Evolutionary conservation across 2,888 invertebrate species (phyloP), one percentile per base, ranked within the genome.

Genomic region (Portevinia maculata): DNA sequence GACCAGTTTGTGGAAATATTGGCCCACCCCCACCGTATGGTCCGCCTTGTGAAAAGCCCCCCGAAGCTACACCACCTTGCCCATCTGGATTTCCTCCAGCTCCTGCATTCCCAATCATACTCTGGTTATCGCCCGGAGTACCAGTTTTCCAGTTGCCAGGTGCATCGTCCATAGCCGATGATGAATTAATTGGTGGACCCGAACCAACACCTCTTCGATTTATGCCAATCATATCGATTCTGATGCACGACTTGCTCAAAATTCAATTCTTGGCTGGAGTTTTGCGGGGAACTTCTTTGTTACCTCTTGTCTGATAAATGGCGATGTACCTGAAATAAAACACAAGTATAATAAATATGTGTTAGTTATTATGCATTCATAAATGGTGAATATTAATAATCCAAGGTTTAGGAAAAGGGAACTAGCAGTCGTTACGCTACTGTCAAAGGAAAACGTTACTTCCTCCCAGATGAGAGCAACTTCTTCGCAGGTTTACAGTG

Each of bases 61-160:
- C 92, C 88, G 92, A 92, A 88, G 94, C 94, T 86, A 94, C 94
- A 79, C 94, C 93, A 85, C 93, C 93, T 76, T 93, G 84, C 17
- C 79, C 84, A 11, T 85, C 93, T 55, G 94, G 94, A 86, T 94
- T 94, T 88, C 92, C 94, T 90, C 91, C 94, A 87, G 91, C 94
- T 88, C 92, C 89, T 30, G 87, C 87, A 83, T 87, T 88, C 2
- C 74, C 84, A 46, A 84, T 84, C 84, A 84, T 84, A 8, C 28
- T 78, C 11, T 78, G 78, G 9, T 74, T 84, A 30, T 84, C 84
- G 11, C 52, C 88, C 34, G 95, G 93, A 88, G 90, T 88, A 88
- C 91, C 91, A 86, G 94, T 94, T 93, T 96, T 96, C 96, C 96
- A 96, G 91, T 94, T 94, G 89, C 93, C 92, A 89, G 93, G 92